These are phyloP conservation scores for Mormyrus lacerda DNA, from an alignment of 2,113 vertebrate species.

Conservation along the genomic window DNA sequence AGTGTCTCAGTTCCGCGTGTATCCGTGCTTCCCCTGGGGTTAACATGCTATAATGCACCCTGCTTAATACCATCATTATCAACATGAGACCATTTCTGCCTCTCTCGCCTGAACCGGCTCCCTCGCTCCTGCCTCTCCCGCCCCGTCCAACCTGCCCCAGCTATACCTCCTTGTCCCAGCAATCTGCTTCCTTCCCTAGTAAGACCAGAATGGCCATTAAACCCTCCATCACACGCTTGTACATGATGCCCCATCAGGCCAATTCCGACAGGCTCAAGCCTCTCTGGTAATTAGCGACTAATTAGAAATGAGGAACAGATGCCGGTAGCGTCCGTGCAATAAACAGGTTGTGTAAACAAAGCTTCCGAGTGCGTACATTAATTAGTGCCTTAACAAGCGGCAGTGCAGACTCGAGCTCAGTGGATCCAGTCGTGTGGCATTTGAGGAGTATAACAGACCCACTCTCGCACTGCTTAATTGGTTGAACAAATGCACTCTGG, in stretches of 20 bases:
- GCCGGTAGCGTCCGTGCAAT: conserved; percentile 79
- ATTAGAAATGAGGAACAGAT: conserved; percentile 93
- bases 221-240: conserved; percentile 73
- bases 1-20: not conserved
- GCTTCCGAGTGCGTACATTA: conserved; percentile 86
- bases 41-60: not conserved
- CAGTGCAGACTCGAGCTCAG: conserved; percentile 41
- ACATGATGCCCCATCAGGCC: conserved; percentile 77
- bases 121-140: not conserved
- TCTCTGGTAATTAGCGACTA: conserved; percentile 88
- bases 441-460: not conserved
- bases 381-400: conserved; percentile 74
- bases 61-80: not conserved
- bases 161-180: not conserved
- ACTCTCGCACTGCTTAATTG: not conserved
- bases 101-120: not conserved
- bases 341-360: conserved; percentile 94
- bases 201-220: conserved; percentile 29
- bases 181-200: not conserved
- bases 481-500: not conserved
- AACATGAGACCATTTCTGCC: not conserved
- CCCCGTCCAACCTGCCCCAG: not conserved
- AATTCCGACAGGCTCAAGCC: conserved; percentile 69
- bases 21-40: not conserved
- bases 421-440: not conserved